phyloP scores from a whole-genome alignment of 2,888 invertebrate genomes.

The Drosophila atripex region DNA sequence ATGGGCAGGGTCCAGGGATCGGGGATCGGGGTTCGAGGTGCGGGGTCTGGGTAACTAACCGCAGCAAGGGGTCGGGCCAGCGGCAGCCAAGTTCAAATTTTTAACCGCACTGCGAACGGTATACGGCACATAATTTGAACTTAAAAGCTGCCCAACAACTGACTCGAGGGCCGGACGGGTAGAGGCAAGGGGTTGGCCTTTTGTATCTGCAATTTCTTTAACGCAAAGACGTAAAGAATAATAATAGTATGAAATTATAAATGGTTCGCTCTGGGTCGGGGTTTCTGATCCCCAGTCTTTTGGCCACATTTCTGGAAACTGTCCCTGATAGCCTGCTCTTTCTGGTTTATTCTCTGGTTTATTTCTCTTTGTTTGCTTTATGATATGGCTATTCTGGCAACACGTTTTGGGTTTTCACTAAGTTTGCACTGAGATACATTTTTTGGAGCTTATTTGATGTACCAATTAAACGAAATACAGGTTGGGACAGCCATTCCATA shows the following conservation, averaged over 20 bases:
- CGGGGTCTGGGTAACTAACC: slow-evolving; percentile 47
- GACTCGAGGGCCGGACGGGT: slow-evolving; percentile 3
- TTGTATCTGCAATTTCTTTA: slow-evolving; percentile 56
- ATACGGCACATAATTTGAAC: slow-evolving; percentile 70
- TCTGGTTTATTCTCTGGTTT: slow-evolving; percentile 10
- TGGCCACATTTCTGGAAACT: slow-evolving; percentile 28
- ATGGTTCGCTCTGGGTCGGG: slow-evolving; percentile 45
- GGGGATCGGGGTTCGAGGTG: slow-evolving; percentile 15
- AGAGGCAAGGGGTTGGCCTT: slow-evolving; percentile 17
- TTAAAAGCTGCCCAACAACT: slow-evolving; percentile 51
- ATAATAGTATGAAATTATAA: slow-evolving; percentile 76
- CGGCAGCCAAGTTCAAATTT: slow-evolving; percentile 73
- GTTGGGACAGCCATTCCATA: background rate
- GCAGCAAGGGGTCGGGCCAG: slow-evolving; percentile 69
- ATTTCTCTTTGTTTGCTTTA: slow-evolving; percentile 63
- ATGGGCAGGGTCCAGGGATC: slow-evolving; percentile 21
- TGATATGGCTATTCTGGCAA: slow-evolving; percentile 57
- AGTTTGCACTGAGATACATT: slow-evolving; percentile 11
- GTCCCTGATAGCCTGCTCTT: slow-evolving; percentile 24
- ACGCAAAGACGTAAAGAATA: slow-evolving; percentile 57
- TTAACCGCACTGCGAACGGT: slow-evolving; percentile 64
- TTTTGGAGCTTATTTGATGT: background rate
- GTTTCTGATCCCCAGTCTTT: slow-evolving; percentile 39
- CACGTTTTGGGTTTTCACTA: slow-evolving; percentile 40
- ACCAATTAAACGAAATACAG: background rate